A percentile compares a stretch with the other conserved stretches of the same genome.
Evolutionary conservation across 2,797 vertebrate species (phyloP).

Genomic region (Columba guinea): DNA sequence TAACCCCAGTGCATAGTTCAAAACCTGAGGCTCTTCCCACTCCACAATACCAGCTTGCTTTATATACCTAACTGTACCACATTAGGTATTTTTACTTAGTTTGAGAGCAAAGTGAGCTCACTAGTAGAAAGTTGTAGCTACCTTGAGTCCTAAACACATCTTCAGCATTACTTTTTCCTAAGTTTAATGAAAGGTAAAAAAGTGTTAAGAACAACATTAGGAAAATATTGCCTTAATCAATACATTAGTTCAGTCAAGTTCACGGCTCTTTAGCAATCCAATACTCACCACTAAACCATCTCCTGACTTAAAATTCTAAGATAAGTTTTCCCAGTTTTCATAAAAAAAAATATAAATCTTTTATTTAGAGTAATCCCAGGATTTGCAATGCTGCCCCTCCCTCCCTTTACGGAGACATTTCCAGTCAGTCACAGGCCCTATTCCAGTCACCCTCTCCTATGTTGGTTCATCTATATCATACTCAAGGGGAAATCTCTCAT

Average conservation of each 20-base stretch:
- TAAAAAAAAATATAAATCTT: background rate
- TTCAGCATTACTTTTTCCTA: background rate
- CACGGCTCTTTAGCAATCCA: background rate
- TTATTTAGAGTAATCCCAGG: background rate
- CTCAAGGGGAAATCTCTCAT: background rate
- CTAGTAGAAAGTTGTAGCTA: background rate
- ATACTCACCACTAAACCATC: background rate
- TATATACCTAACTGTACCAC: background rate
- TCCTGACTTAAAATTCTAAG: background rate
- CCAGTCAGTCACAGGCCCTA: background rate
- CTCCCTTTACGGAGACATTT: background rate
- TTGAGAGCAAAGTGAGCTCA: background rate
- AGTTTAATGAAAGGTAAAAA: background rate
- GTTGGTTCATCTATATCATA: background rate
- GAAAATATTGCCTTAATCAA: background rate
- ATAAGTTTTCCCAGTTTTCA: background rate
- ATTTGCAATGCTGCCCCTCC: background rate
- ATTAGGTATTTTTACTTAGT: fast-evolving
- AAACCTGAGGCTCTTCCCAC: background rate
- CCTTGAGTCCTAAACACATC: background rate
- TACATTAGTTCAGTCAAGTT: background rate
- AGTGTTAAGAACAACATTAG: background rate
- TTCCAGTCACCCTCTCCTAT: background rate
- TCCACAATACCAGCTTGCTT: background rate
- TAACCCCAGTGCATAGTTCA: background rate